A percentile compares a stretch with the other conserved stretches of the same genome.
phyloP scores from a whole-genome alignment of 37 sponge, comb jelly and placozoan genomes.

The Dysidea cf. avara region DNA sequence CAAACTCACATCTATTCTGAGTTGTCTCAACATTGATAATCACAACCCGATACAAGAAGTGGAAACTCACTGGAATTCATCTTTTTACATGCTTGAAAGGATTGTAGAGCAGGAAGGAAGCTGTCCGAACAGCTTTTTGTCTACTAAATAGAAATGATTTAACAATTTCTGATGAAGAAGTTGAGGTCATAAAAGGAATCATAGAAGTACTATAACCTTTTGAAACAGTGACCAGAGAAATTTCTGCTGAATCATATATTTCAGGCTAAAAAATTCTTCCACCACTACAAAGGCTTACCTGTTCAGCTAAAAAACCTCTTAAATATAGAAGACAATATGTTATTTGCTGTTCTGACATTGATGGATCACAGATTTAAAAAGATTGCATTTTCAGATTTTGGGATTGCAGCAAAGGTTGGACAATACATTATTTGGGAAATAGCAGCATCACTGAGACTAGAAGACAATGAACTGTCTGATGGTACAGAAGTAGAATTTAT shows the following conservation, averaged over 20 bases:
- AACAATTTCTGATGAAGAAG: not conserved
- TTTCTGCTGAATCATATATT: too few species aligned
- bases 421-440: too few species aligned
- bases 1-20: not conserved
- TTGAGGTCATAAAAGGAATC: too few species aligned
- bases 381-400: not conserved
- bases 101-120: not conserved
- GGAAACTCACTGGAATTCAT: not conserved
- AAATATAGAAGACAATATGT: not conserved
- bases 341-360: not conserved
- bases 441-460: too few species aligned
- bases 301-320: too few species aligned
- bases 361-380: not conserved
- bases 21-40: too few species aligned
- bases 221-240: too few species aligned
- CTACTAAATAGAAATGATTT: conserved; percentile 10
- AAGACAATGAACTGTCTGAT: too few species aligned
- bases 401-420: too few species aligned
- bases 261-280: too few species aligned
- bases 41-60: conserved; percentile 24
- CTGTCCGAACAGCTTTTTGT: conserved; percentile 10
- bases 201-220: conserved; percentile 3
- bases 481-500: too few species aligned
- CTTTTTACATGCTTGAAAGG: conserved; percentile 25
- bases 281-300: too few species aligned